These are phyloP conservation scores for Limonius californicus DNA, from an alignment of 1,140 invertebrate species.

Conservation along the genomic window DNA sequence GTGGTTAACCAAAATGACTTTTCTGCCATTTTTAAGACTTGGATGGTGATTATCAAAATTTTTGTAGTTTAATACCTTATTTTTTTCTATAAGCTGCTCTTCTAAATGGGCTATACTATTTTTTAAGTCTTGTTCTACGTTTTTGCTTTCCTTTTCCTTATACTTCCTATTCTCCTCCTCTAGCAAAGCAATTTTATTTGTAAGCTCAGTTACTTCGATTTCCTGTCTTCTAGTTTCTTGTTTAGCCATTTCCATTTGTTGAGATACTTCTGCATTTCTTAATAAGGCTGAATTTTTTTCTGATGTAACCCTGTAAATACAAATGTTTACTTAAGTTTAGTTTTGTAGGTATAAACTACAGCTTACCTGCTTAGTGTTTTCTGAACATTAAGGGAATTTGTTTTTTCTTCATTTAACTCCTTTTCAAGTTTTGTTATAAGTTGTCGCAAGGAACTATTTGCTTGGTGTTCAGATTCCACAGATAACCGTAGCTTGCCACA, in stretches of 20 bases:
- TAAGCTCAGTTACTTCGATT: conserved; percentile 54
- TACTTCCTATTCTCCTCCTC: conserved; percentile 51
- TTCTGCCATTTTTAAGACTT: no score
- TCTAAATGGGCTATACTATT: conserved; percentile 64
- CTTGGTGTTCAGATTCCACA: conserved; percentile 40
- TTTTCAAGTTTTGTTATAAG: conserved; percentile 42
- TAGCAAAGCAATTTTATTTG: conserved; percentile 49
- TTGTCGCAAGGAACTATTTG: conserved; percentile 35
- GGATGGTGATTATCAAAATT: no score
- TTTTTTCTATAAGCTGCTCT: conserved; percentile 74
- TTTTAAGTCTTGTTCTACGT: conserved; percentile 55
- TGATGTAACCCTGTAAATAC: conserved; percentile 54
- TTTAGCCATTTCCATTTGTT: conserved; percentile 70
- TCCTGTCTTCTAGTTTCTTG: conserved; percentile 65
- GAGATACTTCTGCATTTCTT: conserved; percentile 79
- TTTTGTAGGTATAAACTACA: background rate
- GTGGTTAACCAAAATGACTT: no score
- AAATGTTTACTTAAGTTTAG: background rate
- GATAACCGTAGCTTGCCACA: conserved; percentile 38
- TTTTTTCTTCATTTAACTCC: conserved; percentile 42
- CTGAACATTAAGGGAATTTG: conserved; percentile 44
- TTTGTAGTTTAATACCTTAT: conserved; percentile 55
- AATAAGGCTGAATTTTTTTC: conserved; percentile 75
- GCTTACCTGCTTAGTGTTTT: conserved; percentile 44
- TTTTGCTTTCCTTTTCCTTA: conserved; percentile 49